Conservation (phyloP, 1,140 invertebrate genomes). For the Oreohelix idahoensis region DNA sequence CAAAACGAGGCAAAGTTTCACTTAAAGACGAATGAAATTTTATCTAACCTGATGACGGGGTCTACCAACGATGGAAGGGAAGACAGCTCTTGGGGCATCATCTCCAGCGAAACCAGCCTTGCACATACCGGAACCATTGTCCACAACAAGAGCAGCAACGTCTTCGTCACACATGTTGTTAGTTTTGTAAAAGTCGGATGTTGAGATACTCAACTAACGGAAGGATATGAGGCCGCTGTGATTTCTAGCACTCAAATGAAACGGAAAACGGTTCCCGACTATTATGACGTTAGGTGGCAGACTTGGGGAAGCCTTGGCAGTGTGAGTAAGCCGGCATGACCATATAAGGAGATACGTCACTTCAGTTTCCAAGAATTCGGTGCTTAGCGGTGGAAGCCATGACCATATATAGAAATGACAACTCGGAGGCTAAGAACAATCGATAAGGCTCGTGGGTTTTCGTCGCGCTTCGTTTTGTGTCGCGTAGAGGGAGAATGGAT, state of each 20-base stretch:
- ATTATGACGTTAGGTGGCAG: not conserved
- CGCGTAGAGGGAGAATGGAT: no score
- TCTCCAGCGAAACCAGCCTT: conserved; percentile 23
- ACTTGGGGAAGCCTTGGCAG: not conserved
- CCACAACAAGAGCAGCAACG: conserved; percentile 15
- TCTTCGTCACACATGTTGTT: conserved; percentile 18
- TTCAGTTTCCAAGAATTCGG: not conserved
- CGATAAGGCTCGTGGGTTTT: not conserved
- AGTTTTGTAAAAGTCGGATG: not conserved
- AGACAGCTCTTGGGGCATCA: conserved; percentile 22
- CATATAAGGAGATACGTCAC: not conserved
- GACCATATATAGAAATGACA: not conserved
- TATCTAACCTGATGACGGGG: conserved; percentile 1
- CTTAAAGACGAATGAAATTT: not conserved
- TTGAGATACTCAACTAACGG: not conserved
- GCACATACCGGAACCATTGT: conserved; percentile 28
- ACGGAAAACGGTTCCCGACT: not conserved
- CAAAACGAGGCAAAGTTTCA: no score
- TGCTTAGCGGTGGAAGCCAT: not conserved
- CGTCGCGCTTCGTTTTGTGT: not conserved
- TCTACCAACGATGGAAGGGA: conserved; percentile 20
- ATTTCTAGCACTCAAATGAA: not conserved
- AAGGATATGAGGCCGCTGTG: not conserved
- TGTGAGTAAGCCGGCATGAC: not conserved
- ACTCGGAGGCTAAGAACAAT: not conserved